Evolutionary conservation across 2,888 invertebrate genomes (phyloP).

Genomic region (Amblyjoppa proteus): DNA sequence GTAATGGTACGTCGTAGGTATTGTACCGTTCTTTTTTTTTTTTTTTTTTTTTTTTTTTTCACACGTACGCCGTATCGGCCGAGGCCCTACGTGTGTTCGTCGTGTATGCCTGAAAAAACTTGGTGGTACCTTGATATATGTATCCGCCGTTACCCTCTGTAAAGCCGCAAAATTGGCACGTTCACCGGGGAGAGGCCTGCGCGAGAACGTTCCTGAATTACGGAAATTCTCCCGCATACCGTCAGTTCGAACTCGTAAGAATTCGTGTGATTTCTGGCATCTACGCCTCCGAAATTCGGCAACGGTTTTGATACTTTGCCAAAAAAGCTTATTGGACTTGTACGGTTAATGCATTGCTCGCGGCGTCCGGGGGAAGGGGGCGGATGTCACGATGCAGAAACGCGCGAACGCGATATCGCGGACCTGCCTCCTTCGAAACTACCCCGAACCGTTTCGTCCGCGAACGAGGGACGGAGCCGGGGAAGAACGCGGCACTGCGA

Average conservation of each 20-base stretch:
- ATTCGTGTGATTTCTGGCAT: constrained; percentile 56
- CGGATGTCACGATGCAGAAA: constrained; percentile 46
- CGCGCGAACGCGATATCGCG: constrained; percentile 48
- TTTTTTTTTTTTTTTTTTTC: constrained; percentile 3
- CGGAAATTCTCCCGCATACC: constrained; percentile 56
- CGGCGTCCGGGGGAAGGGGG: not conserved
- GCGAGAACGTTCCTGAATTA: constrained; percentile 62
- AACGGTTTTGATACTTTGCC: constrained; percentile 44
- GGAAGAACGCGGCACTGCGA: constrained; percentile 12
- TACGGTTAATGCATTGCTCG: constrained; percentile 65
- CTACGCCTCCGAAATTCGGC: constrained; percentile 52
- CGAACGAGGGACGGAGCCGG: constrained; percentile 23
- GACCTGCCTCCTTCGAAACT: constrained; percentile 40
- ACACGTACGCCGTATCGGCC: constrained; percentile 20
- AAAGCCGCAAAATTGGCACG: constrained; percentile 60
- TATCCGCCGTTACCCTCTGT: constrained; percentile 11
- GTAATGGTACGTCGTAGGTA: constrained; percentile 55
- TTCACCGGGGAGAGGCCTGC: constrained; percentile 44
- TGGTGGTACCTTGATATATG: not conserved
- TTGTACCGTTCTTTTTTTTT: constrained; percentile 21
- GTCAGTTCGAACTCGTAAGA: constrained; percentile 42
- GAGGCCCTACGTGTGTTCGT: constrained; percentile 10
- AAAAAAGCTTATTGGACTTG: constrained; percentile 63
- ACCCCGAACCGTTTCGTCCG: constrained; percentile 46
- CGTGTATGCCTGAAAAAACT: constrained; percentile 15